A percentile compares a stretch with the other conserved stretches of the same genome.
Evolutionary conservation across 2,888 invertebrate genomes (phyloP).

Genomic region (Drosophila yooni): DNA sequence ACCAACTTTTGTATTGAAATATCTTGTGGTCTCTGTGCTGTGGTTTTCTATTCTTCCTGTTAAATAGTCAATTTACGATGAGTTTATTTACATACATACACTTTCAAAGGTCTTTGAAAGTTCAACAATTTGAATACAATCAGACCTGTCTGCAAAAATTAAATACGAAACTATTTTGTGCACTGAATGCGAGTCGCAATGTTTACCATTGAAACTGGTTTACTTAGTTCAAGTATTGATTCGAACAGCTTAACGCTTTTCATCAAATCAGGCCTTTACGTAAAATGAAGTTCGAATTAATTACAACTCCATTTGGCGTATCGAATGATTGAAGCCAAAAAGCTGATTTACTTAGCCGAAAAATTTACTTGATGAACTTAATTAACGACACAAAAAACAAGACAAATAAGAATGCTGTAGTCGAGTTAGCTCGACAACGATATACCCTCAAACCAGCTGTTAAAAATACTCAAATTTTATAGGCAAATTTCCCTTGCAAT

Average conservation of each 20-base stretch:
- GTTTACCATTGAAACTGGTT: slow-evolving; percentile 37
- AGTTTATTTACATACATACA: too few relatives aligned
- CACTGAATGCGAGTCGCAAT: slow-evolving; percentile 28
- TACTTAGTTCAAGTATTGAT: slow-evolving; percentile 5
- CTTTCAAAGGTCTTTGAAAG: too few relatives aligned
- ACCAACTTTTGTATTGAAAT: background rate
- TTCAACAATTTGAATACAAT: background rate
- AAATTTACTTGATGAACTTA: background rate
- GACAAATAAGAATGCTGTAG: background rate
- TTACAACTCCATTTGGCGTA: background rate
- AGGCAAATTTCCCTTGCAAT: accelerated
- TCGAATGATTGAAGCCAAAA: background rate
- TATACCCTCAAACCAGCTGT: background rate
- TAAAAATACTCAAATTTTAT: background rate
- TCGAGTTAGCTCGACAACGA: background rate
- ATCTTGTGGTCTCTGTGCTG: background rate
- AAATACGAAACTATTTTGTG: slow-evolving; percentile 17
- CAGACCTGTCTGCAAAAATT: background rate
- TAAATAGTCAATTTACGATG: background rate
- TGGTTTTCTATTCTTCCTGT: background rate
- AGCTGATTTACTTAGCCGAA: background rate
- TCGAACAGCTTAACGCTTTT: background rate
- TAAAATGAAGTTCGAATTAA: background rate
- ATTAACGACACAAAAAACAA: background rate
- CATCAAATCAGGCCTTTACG: background rate